A percentile compares a stretch with the other conserved stretches of the same genome.
phyloP scores from a whole-genome alignment of 2,113 vertebrate genomes.

The Myotis davidii region DNA sequence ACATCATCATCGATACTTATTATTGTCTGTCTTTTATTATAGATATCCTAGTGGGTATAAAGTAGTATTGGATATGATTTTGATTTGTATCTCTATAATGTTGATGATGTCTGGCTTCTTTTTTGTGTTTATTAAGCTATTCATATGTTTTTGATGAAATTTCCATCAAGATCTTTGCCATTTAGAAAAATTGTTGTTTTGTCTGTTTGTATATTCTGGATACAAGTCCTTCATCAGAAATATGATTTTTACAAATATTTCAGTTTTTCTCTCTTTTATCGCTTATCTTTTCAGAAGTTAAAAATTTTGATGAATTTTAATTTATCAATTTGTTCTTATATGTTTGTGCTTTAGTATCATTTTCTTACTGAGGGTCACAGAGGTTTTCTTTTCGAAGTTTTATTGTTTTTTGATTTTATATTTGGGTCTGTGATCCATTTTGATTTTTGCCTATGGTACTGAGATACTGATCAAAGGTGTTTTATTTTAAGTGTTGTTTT shows the following conservation, averaged over 20 bases:
- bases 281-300: background rate
- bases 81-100: background rate
- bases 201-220: background rate
- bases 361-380: background rate
- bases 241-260: background rate
- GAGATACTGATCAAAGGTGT: background rate
- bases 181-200: background rate
- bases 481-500: background rate
- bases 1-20: background rate
- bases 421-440: background rate
- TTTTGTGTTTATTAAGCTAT: background rate
- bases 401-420: conserved; percentile 8
- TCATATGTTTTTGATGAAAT: background rate
- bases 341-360: background rate
- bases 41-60: too few species aligned
- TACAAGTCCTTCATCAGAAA: background rate
- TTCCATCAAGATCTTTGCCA: background rate
- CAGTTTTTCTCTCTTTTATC: background rate
- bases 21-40: background rate
- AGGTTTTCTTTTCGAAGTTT: background rate
- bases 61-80: background rate
- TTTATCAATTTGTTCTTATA: background rate
- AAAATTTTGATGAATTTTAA: background rate
- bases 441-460: background rate
- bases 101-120: background rate